phyloP scores from a whole-genome alignment of 1,140 invertebrate genomes.

The Brachionus calyciflorus region DNA sequence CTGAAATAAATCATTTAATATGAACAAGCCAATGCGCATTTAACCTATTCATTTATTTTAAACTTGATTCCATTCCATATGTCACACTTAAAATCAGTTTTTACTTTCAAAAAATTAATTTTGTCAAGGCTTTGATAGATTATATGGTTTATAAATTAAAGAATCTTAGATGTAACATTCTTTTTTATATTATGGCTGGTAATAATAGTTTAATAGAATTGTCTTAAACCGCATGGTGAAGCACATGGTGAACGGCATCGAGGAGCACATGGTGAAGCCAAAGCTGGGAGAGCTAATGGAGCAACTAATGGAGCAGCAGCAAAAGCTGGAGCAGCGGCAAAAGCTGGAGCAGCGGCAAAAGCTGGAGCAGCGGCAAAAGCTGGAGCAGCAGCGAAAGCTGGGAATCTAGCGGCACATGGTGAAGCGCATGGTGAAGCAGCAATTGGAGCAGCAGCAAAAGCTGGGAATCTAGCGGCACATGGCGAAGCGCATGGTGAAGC shows the following conservation, averaged over 20 bases:
- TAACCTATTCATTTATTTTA: no score
- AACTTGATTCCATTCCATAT: no score
- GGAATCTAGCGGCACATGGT: neutral
- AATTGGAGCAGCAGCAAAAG: slow-evolving; percentile 8
- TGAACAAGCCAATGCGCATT: no score
- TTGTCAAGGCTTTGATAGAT: no score
- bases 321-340: neutral
- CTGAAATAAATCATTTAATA: no score
- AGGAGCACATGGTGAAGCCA: neutral
- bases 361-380: neutral
- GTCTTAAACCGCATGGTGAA: neutral
- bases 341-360: neutral
- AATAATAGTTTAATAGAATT: neutral
- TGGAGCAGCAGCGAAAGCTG: neutral
- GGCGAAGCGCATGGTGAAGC: neutral
- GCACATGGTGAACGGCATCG: neutral
- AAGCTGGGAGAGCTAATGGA: neutral
- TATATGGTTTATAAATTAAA: no score
- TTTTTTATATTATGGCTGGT: no score
- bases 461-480: no score
- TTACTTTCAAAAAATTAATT: no score
- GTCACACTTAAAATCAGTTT: no score
- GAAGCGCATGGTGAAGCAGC: slow-evolving; percentile 10
- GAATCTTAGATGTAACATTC: no score
- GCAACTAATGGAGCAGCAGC: neutral